A percentile compares a stretch with the other conserved stretches of the same genome.
These are phyloP conservation scores for Tanytarsus gracilentus DNA, from an alignment of 2,888 invertebrate genomes.

Conservation along the genomic window DNA sequence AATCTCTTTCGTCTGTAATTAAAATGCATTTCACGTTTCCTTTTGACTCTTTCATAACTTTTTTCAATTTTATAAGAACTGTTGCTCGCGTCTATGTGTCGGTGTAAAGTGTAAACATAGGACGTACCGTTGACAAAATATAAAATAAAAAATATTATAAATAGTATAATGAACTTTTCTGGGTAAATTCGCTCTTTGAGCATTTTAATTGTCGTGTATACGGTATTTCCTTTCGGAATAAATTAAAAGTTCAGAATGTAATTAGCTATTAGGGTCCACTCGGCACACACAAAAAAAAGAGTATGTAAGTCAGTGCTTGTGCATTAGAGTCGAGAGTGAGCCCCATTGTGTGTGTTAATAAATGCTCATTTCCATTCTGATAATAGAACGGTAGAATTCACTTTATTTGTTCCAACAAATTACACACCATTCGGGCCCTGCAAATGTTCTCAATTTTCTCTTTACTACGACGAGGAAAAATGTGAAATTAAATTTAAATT, in stretches of 20 bases:
- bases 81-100: no score
- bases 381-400: background rate
- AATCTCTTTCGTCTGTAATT: no score
- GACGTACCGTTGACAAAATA: no score
- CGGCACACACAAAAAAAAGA: background rate
- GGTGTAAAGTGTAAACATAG: conserved; percentile 1
- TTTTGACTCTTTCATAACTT: no score
- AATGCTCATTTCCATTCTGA: background rate
- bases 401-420: background rate
- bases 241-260: conserved; percentile 9
- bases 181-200: background rate
- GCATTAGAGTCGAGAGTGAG: background rate
- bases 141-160: background rate
- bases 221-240: conserved; percentile 25
- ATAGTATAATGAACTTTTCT: conserved; percentile 26
- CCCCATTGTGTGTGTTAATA: background rate
- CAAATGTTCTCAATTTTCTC: no score
- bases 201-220: conserved; percentile 27
- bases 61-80: no score
- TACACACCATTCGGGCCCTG: background rate
- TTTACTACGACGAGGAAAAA: no score
- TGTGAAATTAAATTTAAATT: background rate
- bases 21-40: no score
- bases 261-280: conserved; percentile 6
- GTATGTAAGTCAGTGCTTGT: background rate